Percentiles rank a stretch among this genome's conserved stretches.
Conservation (phyloP, 1,140 invertebrate species). For the Drosophila ficusphila region DNA sequence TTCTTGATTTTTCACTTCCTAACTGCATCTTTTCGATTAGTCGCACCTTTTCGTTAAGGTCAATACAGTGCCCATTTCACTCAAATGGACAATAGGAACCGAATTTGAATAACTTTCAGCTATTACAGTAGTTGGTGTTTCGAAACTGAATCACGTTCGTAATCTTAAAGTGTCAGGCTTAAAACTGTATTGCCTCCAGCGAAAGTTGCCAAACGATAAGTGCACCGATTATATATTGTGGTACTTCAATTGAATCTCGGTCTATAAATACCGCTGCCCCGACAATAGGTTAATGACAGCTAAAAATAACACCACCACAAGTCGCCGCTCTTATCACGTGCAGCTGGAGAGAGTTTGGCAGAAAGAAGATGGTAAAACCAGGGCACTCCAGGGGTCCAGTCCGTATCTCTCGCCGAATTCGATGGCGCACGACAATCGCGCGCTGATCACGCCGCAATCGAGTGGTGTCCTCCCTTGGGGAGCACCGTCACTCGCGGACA, state of each 20-base stretch:
- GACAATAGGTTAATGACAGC: conserved; percentile 47
- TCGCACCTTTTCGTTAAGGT: too few species aligned
- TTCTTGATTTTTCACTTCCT: too few species aligned
- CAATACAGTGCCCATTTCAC: too few species aligned
- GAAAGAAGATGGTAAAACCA: conserved; percentile 2
- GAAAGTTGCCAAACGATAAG: conserved; percentile 22
- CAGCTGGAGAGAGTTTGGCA: conserved; percentile 16
- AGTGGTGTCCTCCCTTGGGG: conserved; percentile 26
- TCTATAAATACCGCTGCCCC: conserved; percentile 57
- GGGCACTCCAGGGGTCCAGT: conserved; percentile 9
- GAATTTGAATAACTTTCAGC: too few species aligned
- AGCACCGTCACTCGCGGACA: not conserved
- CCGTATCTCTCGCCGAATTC: conserved; percentile 22
- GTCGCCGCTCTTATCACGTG: conserved; percentile 62
- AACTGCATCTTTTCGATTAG: too few species aligned
- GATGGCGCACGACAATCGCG: conserved; percentile 37
- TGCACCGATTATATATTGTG: conserved; percentile 10
- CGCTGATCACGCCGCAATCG: conserved; percentile 42
- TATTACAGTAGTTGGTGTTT: too few species aligned
- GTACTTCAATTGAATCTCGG: conserved; percentile 39
- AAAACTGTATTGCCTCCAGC: not conserved
- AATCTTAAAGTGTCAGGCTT: not conserved
- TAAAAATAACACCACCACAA: conserved; percentile 45
- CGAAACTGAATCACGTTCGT: not conserved
- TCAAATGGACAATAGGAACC: too few species aligned